Evolutionary conservation across 1,140 invertebrate genomes (phyloP), one percentile per base, ranked within the genome.

Genomic region (Papilio machaon): DNA sequence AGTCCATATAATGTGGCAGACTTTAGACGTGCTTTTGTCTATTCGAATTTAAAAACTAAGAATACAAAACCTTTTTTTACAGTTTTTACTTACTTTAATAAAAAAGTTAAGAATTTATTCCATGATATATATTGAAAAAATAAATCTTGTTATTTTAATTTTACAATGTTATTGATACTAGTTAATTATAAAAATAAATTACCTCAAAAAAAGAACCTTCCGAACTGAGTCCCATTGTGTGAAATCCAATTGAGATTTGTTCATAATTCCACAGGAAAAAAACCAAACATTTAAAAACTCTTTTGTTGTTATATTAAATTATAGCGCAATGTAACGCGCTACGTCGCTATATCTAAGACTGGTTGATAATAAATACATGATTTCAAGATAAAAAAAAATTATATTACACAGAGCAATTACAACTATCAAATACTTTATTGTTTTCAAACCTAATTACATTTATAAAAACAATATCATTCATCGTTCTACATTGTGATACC

Each of bases 201-300:
- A 87, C 86, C 83, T 87, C 2, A 79, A 46, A 47, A 86, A 85
- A 8, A 82, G 79, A 9, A 83, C 85, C 60, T 85, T 84, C 80
- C 82, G 81, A 15, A 81, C 64, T 1, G 82, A 81, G 13, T 87
- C 84, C 81, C 54, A 81, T 78, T 87, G 87, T 10, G 76, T 75
- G 46, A 81, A 86, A 7, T 84, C 79, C 73, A 87, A 83, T 75
- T 82, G 73, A 74, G 64, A 85, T 46, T 79, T 85, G 13, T 81
- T 73, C 30, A 73, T 43, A 73, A 54, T 77, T 79, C 43, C 80
- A 80, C 80, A 43, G 23, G 23, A 30, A 73, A 47, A 80, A 73
- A 46, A 67, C 13, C 19, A 30, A 10, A 10, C 19, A 15, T 23
- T 67, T 23, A 35, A 70, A 64, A 70, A 70, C 30, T 70, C 23